phyloP scores from a whole-genome alignment of 2,113 vertebrate species.

The Octodon degus region DNA sequence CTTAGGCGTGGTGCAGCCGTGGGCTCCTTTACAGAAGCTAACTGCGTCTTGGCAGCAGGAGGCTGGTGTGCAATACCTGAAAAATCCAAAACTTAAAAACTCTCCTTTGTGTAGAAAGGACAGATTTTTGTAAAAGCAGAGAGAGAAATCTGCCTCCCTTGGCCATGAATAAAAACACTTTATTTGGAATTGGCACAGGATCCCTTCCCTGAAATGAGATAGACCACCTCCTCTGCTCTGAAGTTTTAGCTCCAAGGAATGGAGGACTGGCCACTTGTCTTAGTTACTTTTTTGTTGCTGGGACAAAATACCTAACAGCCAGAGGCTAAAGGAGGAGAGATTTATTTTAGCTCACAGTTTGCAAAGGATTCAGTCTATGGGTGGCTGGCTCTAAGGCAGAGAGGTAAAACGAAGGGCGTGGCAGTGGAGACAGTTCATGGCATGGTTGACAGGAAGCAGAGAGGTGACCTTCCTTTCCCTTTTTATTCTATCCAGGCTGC shows the following conservation, averaged over 20 bases:
- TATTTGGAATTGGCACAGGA: background rate
- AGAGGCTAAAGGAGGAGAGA: background rate
- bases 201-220: background rate
- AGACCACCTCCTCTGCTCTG: background rate
- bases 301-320: background rate
- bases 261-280: background rate
- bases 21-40: background rate
- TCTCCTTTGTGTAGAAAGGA: constrained; percentile 33
- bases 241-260: background rate
- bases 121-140: background rate
- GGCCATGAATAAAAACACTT: background rate
- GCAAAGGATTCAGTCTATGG: background rate
- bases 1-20: background rate
- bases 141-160: background rate
- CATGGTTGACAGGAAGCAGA: background rate
- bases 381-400: background rate
- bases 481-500: background rate
- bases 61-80: background rate
- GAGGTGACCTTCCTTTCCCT: background rate
- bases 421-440: background rate
- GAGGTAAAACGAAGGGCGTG: background rate
- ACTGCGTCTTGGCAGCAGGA: background rate
- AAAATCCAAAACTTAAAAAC: background rate
- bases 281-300: background rate
- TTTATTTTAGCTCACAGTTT: background rate